phyloP scores from a whole-genome alignment of 2,888 invertebrate genomes.

The Agrenia bidenticulata region DNA sequence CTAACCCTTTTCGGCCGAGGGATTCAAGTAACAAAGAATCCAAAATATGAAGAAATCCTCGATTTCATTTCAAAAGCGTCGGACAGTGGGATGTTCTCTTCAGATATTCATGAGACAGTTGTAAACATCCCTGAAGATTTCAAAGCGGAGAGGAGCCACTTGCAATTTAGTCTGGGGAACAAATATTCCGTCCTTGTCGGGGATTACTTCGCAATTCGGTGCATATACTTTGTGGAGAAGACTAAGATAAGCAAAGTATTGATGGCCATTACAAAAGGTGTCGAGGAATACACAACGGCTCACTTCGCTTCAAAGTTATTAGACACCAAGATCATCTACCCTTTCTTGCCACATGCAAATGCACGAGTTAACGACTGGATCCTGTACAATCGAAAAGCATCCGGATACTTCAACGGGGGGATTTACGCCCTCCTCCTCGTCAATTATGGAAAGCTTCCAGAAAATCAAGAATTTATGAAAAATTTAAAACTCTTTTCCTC shows the following conservation, averaged over 20 bases:
- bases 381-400: slow-evolving; percentile 36
- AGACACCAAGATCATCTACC: slow-evolving; percentile 37
- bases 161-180: slow-evolving; percentile 47
- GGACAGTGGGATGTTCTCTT: slow-evolving; percentile 51
- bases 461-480: not conserved
- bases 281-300: slow-evolving; percentile 49
- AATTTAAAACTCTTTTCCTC: slow-evolving; percentile 33
- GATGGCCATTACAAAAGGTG: slow-evolving; percentile 47
- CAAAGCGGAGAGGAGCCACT: slow-evolving; percentile 13
- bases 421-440: slow-evolving; percentile 41
- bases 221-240: slow-evolving; percentile 46
- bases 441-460: not conserved
- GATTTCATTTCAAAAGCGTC: slow-evolving; percentile 43
- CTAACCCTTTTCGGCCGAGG: slow-evolving; percentile 49
- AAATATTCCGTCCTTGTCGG: slow-evolving; percentile 51
- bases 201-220: slow-evolving; percentile 52
- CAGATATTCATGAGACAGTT: slow-evolving; percentile 50
- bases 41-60: slow-evolving; percentile 32
- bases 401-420: slow-evolving; percentile 51
- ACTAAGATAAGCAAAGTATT: slow-evolving; percentile 46
- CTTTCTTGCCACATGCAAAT: slow-evolving; percentile 33
- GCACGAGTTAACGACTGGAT: slow-evolving; percentile 45
- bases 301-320: slow-evolving; percentile 43
- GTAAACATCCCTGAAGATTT: slow-evolving; percentile 42
- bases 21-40: slow-evolving; percentile 13